Percentiles rank a stretch among this genome's conserved stretches.
Evolutionary conservation across 2,888 invertebrate genomes (phyloP).

Genomic region (Anoncus sp.): DNA sequence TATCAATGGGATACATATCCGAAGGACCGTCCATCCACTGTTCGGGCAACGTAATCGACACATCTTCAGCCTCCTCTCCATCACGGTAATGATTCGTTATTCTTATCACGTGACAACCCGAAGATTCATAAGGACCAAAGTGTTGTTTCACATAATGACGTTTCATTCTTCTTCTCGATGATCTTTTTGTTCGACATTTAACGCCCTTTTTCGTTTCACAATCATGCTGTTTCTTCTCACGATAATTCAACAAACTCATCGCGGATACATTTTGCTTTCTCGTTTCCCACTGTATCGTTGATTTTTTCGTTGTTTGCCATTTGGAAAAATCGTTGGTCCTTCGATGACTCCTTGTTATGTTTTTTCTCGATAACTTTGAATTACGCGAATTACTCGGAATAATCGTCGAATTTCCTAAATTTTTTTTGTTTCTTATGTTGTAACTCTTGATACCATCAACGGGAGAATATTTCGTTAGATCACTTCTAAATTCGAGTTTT

Average conservation of each 20-base stretch:
- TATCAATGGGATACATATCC: background rate
- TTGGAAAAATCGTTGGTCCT: background rate
- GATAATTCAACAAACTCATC: background rate
- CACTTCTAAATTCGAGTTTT: background rate
- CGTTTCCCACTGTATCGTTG: background rate
- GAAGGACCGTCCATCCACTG: background rate
- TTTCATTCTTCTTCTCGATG: background rate
- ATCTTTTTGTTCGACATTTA: background rate
- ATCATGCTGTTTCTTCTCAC: background rate
- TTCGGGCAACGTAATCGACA: constrained; percentile 6
- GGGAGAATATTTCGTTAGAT: background rate
- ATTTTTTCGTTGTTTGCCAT: constrained; percentile 2
- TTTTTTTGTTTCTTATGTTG: background rate
- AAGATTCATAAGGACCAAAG: background rate
- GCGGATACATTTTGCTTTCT: background rate
- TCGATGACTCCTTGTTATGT: background rate
- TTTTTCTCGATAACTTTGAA: background rate
- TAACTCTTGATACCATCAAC: background rate
- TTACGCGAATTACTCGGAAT: background rate
- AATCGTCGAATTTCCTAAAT: background rate
- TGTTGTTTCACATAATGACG: background rate
- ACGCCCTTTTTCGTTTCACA: background rate
- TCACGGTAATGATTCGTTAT: constrained; percentile 16
- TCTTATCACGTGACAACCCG: constrained; percentile 18
- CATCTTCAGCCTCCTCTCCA: background rate